Base-by-base conservation (phyloP, 2,797 vertebrate species). In the Prionace glauca region DNA sequence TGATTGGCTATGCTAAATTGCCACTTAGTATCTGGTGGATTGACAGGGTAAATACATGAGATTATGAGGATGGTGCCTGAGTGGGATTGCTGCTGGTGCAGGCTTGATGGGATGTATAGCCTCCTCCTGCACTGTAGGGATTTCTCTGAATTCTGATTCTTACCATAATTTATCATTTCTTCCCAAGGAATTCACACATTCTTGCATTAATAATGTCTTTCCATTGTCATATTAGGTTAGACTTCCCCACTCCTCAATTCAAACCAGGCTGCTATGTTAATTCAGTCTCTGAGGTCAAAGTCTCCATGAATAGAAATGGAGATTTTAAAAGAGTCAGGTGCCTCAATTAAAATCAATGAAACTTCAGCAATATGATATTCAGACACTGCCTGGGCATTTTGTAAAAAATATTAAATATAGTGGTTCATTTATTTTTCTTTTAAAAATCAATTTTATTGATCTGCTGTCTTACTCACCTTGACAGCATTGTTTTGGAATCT, bases 331-430 rank as follows among this genome's bases (percentile, higher is more conserved):
- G 62, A 67, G 36, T 36, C 18, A 24, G 29, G 12, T 29, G 69
- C 11, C 69, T 94, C 50, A 72, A 94, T 94, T 94, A 72, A 94
- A 94, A 74, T 94, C 92, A 72, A 94, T 94, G 72, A 32, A 50
- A 50, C 41, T 14, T 71, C 36, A 45, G 14, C 91, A 94, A 50
- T 45, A 29, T 94, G 41, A 94, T 72, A 72, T 50, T 41, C 92
- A 50, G 24, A 94, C 22, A 12, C 36, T 45, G 91, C 67, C 45
- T 71, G n/a, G 36, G 45, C 41, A 72, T 11, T 72, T 94, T 50
- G 0, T 26, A 41, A 69, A 71, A 71, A 94, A 69, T 10, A 92
- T 69, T 67, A 29, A 94, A 45, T 71, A 71, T 65, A 10, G 67
- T 94, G n/a, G n/a, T 72, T 71, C 0, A 29, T 50, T 94, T 45